A percentile compares a stretch with the other conserved stretches of the same genome.
These are phyloP conservation scores for Phengaris arion DNA, from an alignment of 2,888 invertebrate species.

Conservation along the genomic window DNA sequence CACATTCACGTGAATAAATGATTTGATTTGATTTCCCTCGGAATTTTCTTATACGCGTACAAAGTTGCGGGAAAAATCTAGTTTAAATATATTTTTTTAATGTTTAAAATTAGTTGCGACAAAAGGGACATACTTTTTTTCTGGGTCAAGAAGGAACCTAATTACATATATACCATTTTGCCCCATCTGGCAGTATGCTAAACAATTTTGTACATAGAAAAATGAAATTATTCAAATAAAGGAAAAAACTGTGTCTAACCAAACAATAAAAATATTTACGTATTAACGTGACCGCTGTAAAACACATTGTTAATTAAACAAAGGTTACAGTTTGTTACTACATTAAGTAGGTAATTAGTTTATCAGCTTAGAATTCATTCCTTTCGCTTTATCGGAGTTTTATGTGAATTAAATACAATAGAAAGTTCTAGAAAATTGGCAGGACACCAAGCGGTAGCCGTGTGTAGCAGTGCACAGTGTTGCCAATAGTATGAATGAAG, in stretches of 20 bases:
- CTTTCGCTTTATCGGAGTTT: background rate
- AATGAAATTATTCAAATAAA: background rate
- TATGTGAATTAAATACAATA: background rate
- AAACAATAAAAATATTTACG: background rate
- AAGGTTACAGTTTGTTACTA: background rate
- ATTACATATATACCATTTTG: too few species aligned
- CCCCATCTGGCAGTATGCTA: too few species aligned
- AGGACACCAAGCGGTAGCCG: background rate
- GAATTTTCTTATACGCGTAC: too few species aligned
- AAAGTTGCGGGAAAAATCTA: too few species aligned
- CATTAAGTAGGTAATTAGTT: slow-evolving; percentile 12
- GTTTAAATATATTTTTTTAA: too few species aligned
- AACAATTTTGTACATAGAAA: background rate
- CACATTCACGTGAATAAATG: too few species aligned
- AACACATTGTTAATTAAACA: background rate
- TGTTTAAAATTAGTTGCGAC: too few species aligned
- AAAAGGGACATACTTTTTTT: too few species aligned
- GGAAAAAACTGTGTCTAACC: background rate
- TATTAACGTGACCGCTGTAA: background rate
- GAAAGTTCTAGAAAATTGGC: slow-evolving; percentile 13
- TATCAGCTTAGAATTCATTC: slow-evolving; percentile 4
- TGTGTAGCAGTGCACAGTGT: background rate
- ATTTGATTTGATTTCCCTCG: too few species aligned
- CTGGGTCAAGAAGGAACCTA: too few species aligned
- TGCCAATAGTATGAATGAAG: background rate